These are phyloP conservation scores for Pogonocichla stellata DNA, from an alignment of 2,113 vertebrate species.

Conservation along the genomic window DNA sequence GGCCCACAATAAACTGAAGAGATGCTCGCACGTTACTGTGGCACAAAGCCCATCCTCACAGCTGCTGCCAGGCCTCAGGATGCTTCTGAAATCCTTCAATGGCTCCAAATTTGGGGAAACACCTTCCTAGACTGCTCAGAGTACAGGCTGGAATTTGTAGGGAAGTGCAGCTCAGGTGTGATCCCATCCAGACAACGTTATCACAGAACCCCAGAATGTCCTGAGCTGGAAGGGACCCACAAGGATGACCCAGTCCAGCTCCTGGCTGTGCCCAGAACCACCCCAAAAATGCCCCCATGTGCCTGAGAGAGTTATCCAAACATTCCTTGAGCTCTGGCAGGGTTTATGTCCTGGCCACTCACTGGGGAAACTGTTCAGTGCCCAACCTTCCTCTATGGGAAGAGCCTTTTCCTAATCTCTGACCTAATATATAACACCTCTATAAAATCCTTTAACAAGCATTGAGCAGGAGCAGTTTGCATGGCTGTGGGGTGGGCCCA, in stretches of 20 bases:
- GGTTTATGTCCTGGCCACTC: background rate
- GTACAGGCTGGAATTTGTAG: background rate
- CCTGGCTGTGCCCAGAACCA: background rate
- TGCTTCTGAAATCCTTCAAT: background rate
- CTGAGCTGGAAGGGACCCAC: background rate
- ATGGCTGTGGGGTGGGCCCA: rapidly evolving
- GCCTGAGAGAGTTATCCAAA: rapidly evolving
- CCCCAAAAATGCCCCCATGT: rapidly evolving
- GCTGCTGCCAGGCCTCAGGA: background rate
- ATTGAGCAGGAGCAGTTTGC: rapidly evolving
- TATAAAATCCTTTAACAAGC: rapidly evolving
- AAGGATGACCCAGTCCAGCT: background rate
- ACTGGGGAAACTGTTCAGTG: background rate
- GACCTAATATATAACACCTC: rapidly evolving
- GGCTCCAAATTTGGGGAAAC: background rate
- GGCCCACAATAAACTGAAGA: background rate
- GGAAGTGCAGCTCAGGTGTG: background rate
- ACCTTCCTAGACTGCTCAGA: background rate
- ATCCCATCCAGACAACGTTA: rapidly evolving
- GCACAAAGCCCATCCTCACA: rapidly evolving
- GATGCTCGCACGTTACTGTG: rapidly evolving
- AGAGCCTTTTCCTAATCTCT: background rate
- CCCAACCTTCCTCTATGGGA: background rate
- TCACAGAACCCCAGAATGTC: background rate
- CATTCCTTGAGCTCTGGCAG: background rate